A percentile compares a stretch with the other conserved stretches of the same genome.
Conservation (phyloP, 2,797 vertebrate species). For the Amphiprion clarkii region DNA sequence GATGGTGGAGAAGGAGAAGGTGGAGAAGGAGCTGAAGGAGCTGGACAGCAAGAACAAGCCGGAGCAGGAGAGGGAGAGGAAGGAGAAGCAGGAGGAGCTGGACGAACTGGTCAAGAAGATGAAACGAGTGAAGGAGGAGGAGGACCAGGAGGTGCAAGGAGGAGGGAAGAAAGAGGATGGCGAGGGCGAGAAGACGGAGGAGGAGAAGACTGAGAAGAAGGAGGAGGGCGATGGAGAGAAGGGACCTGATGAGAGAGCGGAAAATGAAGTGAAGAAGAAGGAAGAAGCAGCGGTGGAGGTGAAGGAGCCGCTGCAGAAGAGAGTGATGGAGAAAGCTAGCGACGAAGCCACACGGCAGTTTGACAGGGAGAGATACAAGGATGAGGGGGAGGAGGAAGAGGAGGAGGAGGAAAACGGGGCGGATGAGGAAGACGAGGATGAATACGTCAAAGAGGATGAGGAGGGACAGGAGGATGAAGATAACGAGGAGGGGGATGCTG, state of each 20-base stretch:
- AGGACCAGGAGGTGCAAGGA: slow-evolving; percentile 47
- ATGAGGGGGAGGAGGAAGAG: slow-evolving; percentile 62
- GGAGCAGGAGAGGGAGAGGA: slow-evolving; percentile 75
- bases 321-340: slow-evolving; percentile 89
- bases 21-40: slow-evolving; percentile 78
- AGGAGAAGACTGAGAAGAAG: slow-evolving; percentile 34
- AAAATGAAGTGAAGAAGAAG: slow-evolving; percentile 41
- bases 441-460: slow-evolving; percentile 72
- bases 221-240: slow-evolving; percentile 27
- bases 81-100: slow-evolving; percentile 83
- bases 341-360: slow-evolving; percentile 89
- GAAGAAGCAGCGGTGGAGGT: slow-evolving; percentile 51
- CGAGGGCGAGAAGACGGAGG: neutral
- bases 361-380: slow-evolving; percentile 78
- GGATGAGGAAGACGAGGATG: slow-evolving; percentile 63
- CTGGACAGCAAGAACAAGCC: slow-evolving; percentile 68
- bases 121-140: slow-evolving; percentile 72
- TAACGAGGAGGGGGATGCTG: slow-evolving; percentile 48
- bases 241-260: slow-evolving; percentile 30
- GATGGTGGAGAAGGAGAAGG: slow-evolving; percentile 80
- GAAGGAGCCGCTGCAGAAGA: slow-evolving; percentile 83
- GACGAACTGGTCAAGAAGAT: slow-evolving; percentile 81
- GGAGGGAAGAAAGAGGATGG: slow-evolving; percentile 39
- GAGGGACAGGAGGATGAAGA: slow-evolving; percentile 71
- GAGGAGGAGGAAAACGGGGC: slow-evolving; percentile 54